Percentiles rank a stretch among this genome's conserved stretches.
Conservation (phyloP, 92 coral and sea anemone species). For the Parazoanthus atlanticus region DNA sequence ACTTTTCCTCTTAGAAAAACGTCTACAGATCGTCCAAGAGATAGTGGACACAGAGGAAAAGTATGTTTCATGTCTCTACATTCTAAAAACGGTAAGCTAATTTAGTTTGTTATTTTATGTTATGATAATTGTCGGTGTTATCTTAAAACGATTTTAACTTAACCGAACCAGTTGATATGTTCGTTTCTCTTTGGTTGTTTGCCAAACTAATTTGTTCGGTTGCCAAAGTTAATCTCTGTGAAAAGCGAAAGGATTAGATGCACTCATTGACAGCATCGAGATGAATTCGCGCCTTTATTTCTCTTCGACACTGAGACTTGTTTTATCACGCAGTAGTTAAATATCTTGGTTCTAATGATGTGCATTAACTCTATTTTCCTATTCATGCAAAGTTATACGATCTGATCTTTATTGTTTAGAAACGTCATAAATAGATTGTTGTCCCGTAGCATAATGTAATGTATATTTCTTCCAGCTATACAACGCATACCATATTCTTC, state of each 20-base stretch:
- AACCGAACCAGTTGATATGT: background rate
- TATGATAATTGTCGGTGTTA: background rate
- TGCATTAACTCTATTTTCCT: background rate
- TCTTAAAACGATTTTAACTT: background rate
- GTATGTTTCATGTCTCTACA: slow-evolving; percentile 53
- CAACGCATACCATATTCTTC: too few species aligned
- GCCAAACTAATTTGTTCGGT: background rate
- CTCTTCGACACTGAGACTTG: background rate
- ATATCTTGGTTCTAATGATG: background rate
- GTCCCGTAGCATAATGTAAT: too few species aligned
- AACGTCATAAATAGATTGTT: too few species aligned
- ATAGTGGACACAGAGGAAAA: slow-evolving; percentile 69
- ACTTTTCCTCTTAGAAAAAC: slow-evolving; percentile 42
- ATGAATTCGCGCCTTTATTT: background rate
- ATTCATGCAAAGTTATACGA: too few species aligned
- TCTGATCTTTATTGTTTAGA: too few species aligned
- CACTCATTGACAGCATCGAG: background rate
- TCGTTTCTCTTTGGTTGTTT: slow-evolving; percentile 1
- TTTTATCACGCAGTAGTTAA: background rate
- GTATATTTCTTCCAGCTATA: too few species aligned
- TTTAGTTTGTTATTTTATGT: background rate
- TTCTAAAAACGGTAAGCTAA: slow-evolving; percentile 54
- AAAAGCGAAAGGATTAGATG: background rate
- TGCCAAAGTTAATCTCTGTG: slow-evolving; percentile 2
- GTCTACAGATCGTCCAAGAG: slow-evolving; percentile 59